Evolutionary conservation across 2,113 vertebrate genomes (phyloP).

Genomic region (Chaetodon trifascialis): DNA sequence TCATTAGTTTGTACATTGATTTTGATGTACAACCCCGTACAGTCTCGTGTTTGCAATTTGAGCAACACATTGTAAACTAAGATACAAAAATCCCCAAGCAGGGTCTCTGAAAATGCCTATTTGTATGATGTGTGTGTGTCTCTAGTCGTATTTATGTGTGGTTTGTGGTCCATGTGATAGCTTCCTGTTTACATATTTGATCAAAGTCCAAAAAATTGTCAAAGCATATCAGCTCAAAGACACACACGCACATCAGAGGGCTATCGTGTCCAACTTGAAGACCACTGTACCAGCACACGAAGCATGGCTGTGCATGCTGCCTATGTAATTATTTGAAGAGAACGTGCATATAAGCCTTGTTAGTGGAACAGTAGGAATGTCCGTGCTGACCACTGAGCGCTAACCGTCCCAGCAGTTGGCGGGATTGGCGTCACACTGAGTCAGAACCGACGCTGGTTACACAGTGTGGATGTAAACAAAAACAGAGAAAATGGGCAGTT

Average conservation of each 20-base stretch:
- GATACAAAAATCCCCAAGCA: not conserved
- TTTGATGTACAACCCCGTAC: no score
- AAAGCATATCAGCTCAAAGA: not conserved
- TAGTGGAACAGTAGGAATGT: slow-evolving; percentile 67
- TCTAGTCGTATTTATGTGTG: slow-evolving; percentile 1
- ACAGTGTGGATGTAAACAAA: slow-evolving; percentile 64
- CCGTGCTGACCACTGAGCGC: slow-evolving; percentile 31
- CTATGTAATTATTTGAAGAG: slow-evolving; percentile 59
- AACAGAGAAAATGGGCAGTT: slow-evolving; percentile 55
- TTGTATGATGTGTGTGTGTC: not conserved
- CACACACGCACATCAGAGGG: slow-evolving; percentile 9
- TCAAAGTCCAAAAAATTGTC: slow-evolving; percentile 7
- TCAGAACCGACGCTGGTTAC: slow-evolving; percentile 19
- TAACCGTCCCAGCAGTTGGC: slow-evolving; percentile 33
- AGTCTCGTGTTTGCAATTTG: not conserved
- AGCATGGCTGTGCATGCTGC: slow-evolving; percentile 62
- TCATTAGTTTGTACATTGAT: no score
- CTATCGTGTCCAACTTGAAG: slow-evolving; percentile 45
- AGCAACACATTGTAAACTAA: not conserved
- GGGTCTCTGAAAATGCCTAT: not conserved
- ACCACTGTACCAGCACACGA: slow-evolving; percentile 23
- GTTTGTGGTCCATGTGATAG: slow-evolving; percentile 16
- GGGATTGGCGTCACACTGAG: slow-evolving; percentile 64
- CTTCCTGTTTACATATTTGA: slow-evolving; percentile 56
- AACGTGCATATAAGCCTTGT: slow-evolving; percentile 58